phyloP scores from a whole-genome alignment of 2,113 vertebrate genomes.

The Istiophorus platypterus region DNA sequence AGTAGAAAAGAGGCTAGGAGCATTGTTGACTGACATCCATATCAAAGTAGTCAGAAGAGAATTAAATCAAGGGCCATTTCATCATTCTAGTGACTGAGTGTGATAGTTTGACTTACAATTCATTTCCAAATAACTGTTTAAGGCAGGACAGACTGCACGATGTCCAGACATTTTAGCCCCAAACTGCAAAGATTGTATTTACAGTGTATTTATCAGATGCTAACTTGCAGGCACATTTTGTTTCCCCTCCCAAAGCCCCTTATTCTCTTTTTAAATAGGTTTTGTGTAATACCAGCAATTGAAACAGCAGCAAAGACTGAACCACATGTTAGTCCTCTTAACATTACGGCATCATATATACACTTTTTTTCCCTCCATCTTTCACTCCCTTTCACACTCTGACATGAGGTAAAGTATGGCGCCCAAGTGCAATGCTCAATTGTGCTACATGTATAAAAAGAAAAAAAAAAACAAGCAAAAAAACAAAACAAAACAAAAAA shows the following conservation, averaged over 20 bases:
- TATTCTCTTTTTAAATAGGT: slow-evolving; percentile 65
- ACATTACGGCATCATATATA: slow-evolving; percentile 75
- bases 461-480: slow-evolving; percentile 64
- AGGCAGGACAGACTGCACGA: slow-evolving; percentile 58
- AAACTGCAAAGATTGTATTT: slow-evolving; percentile 36
- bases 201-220: slow-evolving; percentile 75
- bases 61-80: slow-evolving; percentile 25
- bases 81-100: neutral
- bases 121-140: slow-evolving; percentile 34
- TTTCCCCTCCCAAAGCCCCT: slow-evolving; percentile 70
- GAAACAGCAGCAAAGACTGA: slow-evolving; percentile 91
- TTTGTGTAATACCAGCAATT: slow-evolving; percentile 83
- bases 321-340: slow-evolving; percentile 81
- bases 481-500: slow-evolving; percentile 44
- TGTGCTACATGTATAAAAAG: slow-evolving; percentile 92
- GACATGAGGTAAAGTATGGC: slow-evolving; percentile 97
- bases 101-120: neutral
- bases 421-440: slow-evolving; percentile 94
- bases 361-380: slow-evolving; percentile 31
- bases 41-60: slow-evolving; percentile 47
- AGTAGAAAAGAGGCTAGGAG: slow-evolving; percentile 4
- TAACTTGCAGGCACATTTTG: slow-evolving; percentile 65
- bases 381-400: slow-evolving; percentile 83
- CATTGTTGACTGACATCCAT: slow-evolving; percentile 10
- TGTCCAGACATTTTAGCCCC: slow-evolving; percentile 48